Evolutionary conservation across 2,113 vertebrate genomes (phyloP).

Genomic region (Archilochus colubris): DNA sequence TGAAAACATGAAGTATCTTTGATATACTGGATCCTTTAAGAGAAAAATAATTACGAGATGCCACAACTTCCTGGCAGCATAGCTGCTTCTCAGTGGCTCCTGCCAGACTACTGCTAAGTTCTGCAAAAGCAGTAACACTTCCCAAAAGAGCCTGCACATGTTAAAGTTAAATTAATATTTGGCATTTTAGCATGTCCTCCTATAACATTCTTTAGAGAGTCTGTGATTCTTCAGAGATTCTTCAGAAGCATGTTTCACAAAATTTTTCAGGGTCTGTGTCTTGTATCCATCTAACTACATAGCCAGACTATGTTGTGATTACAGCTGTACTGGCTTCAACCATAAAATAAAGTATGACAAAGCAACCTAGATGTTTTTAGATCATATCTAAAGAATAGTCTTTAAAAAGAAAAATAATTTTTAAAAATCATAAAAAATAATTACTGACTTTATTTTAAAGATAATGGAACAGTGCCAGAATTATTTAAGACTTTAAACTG

Average conservation of each 20-base stretch:
- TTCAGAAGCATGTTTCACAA: background rate
- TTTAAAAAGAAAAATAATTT: background rate
- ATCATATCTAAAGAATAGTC: background rate
- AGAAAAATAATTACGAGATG: background rate
- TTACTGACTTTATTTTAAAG: background rate
- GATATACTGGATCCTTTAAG: constrained; percentile 3
- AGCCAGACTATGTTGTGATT: background rate
- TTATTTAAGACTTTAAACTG: background rate
- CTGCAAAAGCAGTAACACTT: constrained; percentile 9
- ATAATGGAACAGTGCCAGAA: background rate
- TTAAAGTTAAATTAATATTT: background rate
- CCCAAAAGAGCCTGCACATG: background rate
- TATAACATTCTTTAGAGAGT: background rate
- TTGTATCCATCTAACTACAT: background rate
- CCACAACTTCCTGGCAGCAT: background rate
- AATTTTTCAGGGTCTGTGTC: background rate
- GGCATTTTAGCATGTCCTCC: background rate
- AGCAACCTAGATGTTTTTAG: background rate
- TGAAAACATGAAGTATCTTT: background rate
- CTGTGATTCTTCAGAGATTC: background rate
- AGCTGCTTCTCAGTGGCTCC: background rate
- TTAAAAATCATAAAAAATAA: no score
- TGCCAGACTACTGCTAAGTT: background rate
- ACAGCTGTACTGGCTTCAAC: background rate
- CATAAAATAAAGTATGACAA: background rate